These are phyloP conservation scores for Enhydra lutris DNA, from an alignment of 2,113 vertebrate genomes.

Conservation along the genomic window DNA sequence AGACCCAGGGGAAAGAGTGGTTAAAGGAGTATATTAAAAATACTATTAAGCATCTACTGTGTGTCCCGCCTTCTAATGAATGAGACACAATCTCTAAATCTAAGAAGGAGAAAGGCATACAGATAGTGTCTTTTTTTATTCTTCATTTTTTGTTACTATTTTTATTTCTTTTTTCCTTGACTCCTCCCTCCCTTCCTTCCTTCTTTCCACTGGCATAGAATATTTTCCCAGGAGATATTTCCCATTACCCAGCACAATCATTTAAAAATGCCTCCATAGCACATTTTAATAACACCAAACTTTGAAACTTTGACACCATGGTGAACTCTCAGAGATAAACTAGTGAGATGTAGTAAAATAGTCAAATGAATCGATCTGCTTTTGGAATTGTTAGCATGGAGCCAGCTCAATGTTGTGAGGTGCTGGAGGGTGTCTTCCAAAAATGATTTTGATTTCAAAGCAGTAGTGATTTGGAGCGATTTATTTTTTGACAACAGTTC, in stretches of 20 bases:
- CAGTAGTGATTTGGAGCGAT: neutral
- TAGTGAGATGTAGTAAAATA: neutral
- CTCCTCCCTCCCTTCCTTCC: neutral
- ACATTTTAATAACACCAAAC: neutral
- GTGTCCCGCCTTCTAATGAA: neutral
- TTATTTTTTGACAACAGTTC: constrained; percentile 8
- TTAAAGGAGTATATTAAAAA: neutral
- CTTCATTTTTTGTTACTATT: neutral
- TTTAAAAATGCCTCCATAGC: neutral
- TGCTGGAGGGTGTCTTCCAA: neutral
- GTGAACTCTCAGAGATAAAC: neutral
- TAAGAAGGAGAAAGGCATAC: neutral
- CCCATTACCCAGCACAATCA: neutral
- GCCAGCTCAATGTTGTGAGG: neutral
- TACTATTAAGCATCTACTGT: neutral
- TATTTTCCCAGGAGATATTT: neutral
- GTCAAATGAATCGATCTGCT: neutral
- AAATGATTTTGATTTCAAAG: neutral
- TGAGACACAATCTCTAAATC: neutral
- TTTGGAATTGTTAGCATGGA: neutral
- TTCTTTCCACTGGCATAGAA: neutral
- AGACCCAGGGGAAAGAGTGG: neutral
- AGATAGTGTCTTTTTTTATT: neutral
- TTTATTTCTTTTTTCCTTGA: neutral
- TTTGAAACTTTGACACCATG: neutral